Evolutionary conservation across 2,113 vertebrate genomes (phyloP), one percentile per base, ranked within the genome.

Genomic region (Camelus dromedarius): DNA sequence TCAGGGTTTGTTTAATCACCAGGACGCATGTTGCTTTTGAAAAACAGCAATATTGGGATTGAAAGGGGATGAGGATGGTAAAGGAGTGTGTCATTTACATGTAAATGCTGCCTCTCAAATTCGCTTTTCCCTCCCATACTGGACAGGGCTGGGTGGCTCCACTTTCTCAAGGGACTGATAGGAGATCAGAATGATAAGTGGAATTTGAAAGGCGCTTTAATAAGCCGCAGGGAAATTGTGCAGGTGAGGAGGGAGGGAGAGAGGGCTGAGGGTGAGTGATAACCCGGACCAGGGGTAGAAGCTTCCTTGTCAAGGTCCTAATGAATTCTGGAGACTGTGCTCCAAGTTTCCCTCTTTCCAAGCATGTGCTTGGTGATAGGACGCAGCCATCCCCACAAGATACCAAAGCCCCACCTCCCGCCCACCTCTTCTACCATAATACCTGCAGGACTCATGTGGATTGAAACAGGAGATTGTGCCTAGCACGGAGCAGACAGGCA

Each of bases 11-110:
- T 88, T 97, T 94, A 93, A 96, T 98, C 94, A 48, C 96, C 42
- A 32, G 3, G 4, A 13, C 0, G 35, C 77, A 13, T 96, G 92
- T 97, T 91, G 72, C 86, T 98, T 96, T 77, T 80, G 58, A 97
- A 91, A 91, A 96, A 69, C 19, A 91, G 89, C 15, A 91, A 92
- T 54, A n/a, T 2, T 35, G 83, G 96, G 62, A 46, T 69, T 79
- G 91, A 93, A 88, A 93, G 94, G 96, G 91, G 13, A 0, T 18
- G 72, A 72, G 67, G 48, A 89, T 0, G 82, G 79, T 24, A 87
- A 95, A 42, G 93, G 83, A 97, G 70, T 64, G 9, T 84, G 92
- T 89, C 85, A 66, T 93, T 96, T 98, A 87, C 83, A 97, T 97
- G 98, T 97, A 96, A 92, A 96, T 12, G 6, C 14, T 16, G 46